phyloP scores from a whole-genome alignment of 2,113 vertebrate species.

The Triplophysa dalaica region DNA sequence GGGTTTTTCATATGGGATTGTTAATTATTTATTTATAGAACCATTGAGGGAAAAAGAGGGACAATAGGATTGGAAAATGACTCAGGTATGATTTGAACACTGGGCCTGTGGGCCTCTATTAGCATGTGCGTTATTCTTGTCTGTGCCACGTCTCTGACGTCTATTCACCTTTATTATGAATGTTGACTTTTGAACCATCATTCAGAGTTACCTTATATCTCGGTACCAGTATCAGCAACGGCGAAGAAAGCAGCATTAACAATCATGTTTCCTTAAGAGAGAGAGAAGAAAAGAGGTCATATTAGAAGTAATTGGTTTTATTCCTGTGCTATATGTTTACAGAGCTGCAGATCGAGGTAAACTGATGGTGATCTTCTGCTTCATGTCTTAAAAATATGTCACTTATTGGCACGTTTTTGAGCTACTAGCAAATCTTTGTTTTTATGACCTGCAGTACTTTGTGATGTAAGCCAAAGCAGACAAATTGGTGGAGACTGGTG shows the following conservation, averaged over 20 bases:
- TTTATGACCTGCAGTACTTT: too few species aligned
- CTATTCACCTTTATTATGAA: constrained; percentile 4
- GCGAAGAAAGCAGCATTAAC: not conserved
- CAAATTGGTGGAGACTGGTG: too few species aligned
- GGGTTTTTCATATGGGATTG: not conserved
- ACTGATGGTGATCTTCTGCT: too few species aligned
- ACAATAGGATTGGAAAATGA: not conserved
- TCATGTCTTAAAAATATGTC: too few species aligned
- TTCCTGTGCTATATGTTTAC: too few species aligned
- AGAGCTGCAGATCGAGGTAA: too few species aligned
- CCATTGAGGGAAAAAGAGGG: not conserved
- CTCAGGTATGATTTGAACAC: not conserved
- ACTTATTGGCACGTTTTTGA: too few species aligned
- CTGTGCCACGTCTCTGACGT: not conserved
- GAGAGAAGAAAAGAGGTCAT: too few species aligned
- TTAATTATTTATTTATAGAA: constrained; percentile 3
- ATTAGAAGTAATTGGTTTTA: too few species aligned
- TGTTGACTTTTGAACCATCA: constrained; percentile 15
- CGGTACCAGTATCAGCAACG: not conserved
- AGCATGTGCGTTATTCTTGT: not conserved
- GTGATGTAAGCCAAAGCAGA: too few species aligned
- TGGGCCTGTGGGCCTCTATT: not conserved
- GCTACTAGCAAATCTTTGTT: too few species aligned
- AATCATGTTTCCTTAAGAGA: too few species aligned
- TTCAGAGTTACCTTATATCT: not conserved